Evolutionary conservation across 2,113 vertebrate genomes (phyloP), one percentile per base, ranked within the genome.

Genomic region (Neolamprologus kungweensis): DNA sequence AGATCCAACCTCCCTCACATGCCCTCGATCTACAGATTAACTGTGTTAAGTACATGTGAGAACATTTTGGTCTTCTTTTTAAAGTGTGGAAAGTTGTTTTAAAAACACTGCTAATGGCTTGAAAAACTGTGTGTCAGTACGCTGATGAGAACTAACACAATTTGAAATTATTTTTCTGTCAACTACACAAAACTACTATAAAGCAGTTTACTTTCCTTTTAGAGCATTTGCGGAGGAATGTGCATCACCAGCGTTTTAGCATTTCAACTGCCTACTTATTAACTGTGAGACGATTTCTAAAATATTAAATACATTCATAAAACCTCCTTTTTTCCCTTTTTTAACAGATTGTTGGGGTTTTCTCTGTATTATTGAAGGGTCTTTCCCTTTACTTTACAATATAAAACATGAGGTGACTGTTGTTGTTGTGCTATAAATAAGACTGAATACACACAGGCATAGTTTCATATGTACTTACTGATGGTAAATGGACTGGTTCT

Each of bases 1-100:
- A 85, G 80, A 79, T 37, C n/a, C 88, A 60, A 35, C 88, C 86
- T 57, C 87, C 91, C 68, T 81, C 89, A 63, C 83, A 91, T 57
- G 83, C 57, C 80, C 88, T 83, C 83, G 4, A 53, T 89, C 68
- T 86, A 86, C 92, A 89, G 28, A 86, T 91, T 75, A 60, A 82
- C n/a, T 83, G 45, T 58, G 86, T 83, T 85, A 65, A 79, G 12
- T 13, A 55, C 28, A 54, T 75, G 73, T 45, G 53, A 35, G 75
- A 75, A 86, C n/a, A 83, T 85, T 85, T 75, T 47, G 31, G 40
- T 37, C 19, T 68, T 37, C 33, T 68, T 68, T 68, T 68, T 37
- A 37, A 68, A 68, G 63, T 68, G 63, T 68, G 63, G 33, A 68
- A 68, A 68, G 40, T 47, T 75, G 68, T 2, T 47, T 28, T 28